Evolutionary conservation across 2,113 vertebrate species (phyloP), one percentile per base, ranked within the genome.

Genomic region (Arothron firmamentum): DNA sequence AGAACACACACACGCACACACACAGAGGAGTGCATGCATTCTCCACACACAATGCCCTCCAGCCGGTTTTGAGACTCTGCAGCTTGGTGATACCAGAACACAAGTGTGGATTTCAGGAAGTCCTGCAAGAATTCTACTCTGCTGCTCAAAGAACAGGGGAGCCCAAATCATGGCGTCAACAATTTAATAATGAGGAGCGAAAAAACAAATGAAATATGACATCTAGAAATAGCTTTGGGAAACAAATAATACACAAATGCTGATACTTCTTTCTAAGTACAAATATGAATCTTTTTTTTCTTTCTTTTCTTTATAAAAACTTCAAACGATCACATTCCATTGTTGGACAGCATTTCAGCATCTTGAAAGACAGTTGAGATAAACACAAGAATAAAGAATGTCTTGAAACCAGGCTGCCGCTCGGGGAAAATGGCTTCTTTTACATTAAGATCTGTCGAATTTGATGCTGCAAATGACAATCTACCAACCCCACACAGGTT

Each of bases 41-140:
- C 75, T 66, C 69, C 70, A 68, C 61, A 74, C 61, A 52, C 60
- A 64, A 78, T 67, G 67, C 69, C 82, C 72, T n/a, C 47, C 1
- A 78, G 84, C 77, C 69, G 66, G 46, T 67, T 62, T 52, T 52
- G 53, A 72, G 64, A 43, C 62, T 67, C 57, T 74, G 74, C 76
- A 81, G 74, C 47, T 65, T 34, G 62, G 56, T 67, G 66, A 82
- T 74, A 75, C 66, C 74, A 52, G 51, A 75, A 66, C 57, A 67
- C 23, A 56, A 74, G 72, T 79, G 62, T 77, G 70, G 71, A 74
- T 61, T 45, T 61, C 59, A 54, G 55, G 21, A 34, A 53, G 52
- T 47, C 62, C 8, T 20, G 73, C 73, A 75, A 31, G 61, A 61
- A 56, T 58, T 57, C 43, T 67, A 47, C 48, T 56, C 48, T 50